Conservation (phyloP, 2,888 invertebrate genomes). For the Pycnomerus fuliginosus region DNA sequence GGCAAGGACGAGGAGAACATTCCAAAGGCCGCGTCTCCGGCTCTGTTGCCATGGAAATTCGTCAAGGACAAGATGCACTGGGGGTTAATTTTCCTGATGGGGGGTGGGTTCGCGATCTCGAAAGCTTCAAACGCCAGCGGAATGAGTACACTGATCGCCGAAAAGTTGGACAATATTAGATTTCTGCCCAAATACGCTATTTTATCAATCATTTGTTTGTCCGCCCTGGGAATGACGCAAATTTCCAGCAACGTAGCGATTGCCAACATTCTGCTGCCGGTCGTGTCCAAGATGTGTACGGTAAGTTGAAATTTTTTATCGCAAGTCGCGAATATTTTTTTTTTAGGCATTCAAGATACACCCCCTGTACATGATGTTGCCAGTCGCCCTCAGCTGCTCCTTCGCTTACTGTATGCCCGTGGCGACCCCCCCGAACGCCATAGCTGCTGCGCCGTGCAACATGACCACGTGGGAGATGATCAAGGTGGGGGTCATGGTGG, state of each 20-base stretch:
- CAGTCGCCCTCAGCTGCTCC: slow-evolving; percentile 84
- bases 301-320: no score
- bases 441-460: slow-evolving; percentile 81
- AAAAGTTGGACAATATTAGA: slow-evolving; percentile 65
- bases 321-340: neutral
- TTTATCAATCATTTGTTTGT: slow-evolving; percentile 72
- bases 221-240: slow-evolving; percentile 82
- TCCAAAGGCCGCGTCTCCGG: slow-evolving; percentile 64
- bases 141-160: slow-evolving; percentile 74
- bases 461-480: slow-evolving; percentile 80
- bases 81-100: slow-evolving; percentile 83
- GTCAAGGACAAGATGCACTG: slow-evolving; percentile 85
- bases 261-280: slow-evolving; percentile 83
- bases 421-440: slow-evolving; percentile 93
- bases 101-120: slow-evolving; percentile 90
- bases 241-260: slow-evolving; percentile 90
- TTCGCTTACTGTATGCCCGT: slow-evolving; percentile 94
- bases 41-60: slow-evolving; percentile 80
- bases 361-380: slow-evolving; percentile 87
- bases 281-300: slow-evolving; percentile 72
- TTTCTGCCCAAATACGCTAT: slow-evolving; percentile 65
- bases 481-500: slow-evolving; percentile 67
- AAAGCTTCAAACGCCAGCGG: slow-evolving; percentile 72
- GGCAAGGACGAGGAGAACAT: slow-evolving; percentile 56
- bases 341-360: slow-evolving; percentile 70